Evolutionary conservation across 2,113 vertebrate species (phyloP), one percentile per base, ranked within the genome.

Genomic region (Calyptomena viridis): DNA sequence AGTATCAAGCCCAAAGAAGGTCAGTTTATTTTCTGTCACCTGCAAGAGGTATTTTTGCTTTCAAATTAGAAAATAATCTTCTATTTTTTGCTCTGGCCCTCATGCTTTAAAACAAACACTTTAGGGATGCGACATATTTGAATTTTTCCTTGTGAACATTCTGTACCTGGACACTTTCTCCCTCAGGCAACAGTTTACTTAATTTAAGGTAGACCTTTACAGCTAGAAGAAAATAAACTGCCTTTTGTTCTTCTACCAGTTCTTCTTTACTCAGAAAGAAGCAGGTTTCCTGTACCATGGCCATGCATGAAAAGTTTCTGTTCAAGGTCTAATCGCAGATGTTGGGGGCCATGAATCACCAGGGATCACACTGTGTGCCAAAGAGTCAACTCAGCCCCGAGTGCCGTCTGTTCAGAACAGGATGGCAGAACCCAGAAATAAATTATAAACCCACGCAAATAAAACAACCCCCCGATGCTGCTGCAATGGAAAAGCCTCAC

Each of bases 111-210:
- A 93, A 84, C 92, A 95, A 97, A 96, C 73, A 91, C 89, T 96
- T 93, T 14, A 50, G 49, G 78, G 75, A 95, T 30, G 7, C 0
- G 4, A 52, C 16, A 91, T 91, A 90, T 87, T 81, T 40, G 88
- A 94, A 66, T 96, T 91, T 83, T 95, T 96, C 75, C 78, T 96
- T 76, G 42, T 73, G 94, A 95, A 96, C 96, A 95, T 89, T 93
- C 62, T 96, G 97, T 96, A 94, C 96, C 93, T 75, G 74, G 89
- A 95, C 89, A 91, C 68, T 87, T 91, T 92, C 75, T 81, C 89
- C 95, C 95, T 46, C 80, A 25, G 96, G 97, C 87, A 95, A 94
- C 53, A 87, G 92, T 95, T 97, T 94, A 91, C 89, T 92, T 87
- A 92, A 91, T 78, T 96, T 87, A 94, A 93, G 91, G 80, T 82